Base-by-base conservation (phyloP, 2,113 vertebrate species). In the Callionymus lyra region DNA sequence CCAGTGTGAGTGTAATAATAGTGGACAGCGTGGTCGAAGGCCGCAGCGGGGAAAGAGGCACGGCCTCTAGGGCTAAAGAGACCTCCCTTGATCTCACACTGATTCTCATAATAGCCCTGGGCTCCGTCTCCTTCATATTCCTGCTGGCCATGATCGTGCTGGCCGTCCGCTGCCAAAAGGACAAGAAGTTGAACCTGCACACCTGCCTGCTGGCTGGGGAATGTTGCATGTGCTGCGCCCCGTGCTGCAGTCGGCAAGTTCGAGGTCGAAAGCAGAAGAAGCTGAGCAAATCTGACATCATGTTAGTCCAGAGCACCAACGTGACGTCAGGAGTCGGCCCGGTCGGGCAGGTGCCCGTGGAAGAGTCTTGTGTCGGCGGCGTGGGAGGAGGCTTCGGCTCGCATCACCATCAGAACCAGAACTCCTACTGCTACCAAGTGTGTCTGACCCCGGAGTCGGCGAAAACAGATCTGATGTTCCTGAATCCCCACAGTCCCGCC, bases 401-500 rank as follows among this genome's bases (percentile, higher is more conserved):
- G 60, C 91, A 96, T 42, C 81, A 82, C 51, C 91, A 93, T 71
- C 94, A 93, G 78, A 93, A 87, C 72, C 94, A 98, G 84, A 98
- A 97, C 77, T 83, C 81, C 41, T 98, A 97, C 81, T 98, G 94
- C 81, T 98, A 98, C 78, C 94, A 98, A 82, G 94, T 98, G 74
- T 98, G 93, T 83, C 88, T 98, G 74, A 96, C 93, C 2, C 94
- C 94, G 0, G 94, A 98, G 80, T 97, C 93, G 11, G 94, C 94
- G 72, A 98, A 97, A 77, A 98, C 94, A 34, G 94, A 97, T 58
- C 82, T 98, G 80, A 94, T 98, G 93, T 98, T 98, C 83, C 88
- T 98, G 6, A 98, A 98, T 61, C 92, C 94, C 37, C 94, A 93
- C 72, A 97, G 93, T 70, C 90, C 93, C 11, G 88, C 92, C 37